Base-by-base conservation (phyloP, 2,113 vertebrate species). In the Muntiacus reevesi region DNA sequence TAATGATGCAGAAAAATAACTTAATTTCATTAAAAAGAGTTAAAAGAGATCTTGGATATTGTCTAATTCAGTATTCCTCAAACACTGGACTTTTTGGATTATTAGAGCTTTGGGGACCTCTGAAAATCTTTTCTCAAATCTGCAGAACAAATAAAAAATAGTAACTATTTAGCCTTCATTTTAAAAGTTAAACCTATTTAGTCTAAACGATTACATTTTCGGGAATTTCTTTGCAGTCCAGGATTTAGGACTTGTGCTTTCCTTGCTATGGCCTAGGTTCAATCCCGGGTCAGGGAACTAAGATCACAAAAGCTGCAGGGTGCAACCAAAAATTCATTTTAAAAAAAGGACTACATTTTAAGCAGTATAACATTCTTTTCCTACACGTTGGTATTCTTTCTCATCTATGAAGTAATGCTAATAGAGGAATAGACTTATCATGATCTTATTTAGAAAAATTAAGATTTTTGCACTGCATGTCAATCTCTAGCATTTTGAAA, bases 401-500 rank as follows among this genome's bases (percentile, higher is more conserved):
- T 92, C 59, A 16, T 89, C 52, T 91, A 30, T 52, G n/a, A 91
- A 81, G 60, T 59, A 19, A 33, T n/a, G 30, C 30, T 71, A 52
- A 85, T 50, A 23, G 85, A 74, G 23, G 28, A 96, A 92, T 60
- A 43, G 12, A 55, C 3, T 11, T 60, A 55, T 21, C 17, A 59
- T 60, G 25, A 52, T 93, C 45, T 96, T 89, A 91, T 88, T 93
- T 79, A 91, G 17, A 12, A 95, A 94, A 67, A 47, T 74, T 84
- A 89, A 30, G 25, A 3, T 5, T 64, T 59, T 88, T 50, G 21
- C 19, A 67, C 25, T 86, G 43, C 33, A 8, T 86, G n/a, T 67
- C 74, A 62, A 76, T 93, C 55, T 92, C n/a, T 86, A 89, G 28
- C 17, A 89, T 67, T 97, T 93, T 89, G 52, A 93, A 84, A 91